These are phyloP conservation scores for Coreoperca whiteheadi DNA, from an alignment of 2,113 vertebrate genomes.

Conservation along the genomic window DNA sequence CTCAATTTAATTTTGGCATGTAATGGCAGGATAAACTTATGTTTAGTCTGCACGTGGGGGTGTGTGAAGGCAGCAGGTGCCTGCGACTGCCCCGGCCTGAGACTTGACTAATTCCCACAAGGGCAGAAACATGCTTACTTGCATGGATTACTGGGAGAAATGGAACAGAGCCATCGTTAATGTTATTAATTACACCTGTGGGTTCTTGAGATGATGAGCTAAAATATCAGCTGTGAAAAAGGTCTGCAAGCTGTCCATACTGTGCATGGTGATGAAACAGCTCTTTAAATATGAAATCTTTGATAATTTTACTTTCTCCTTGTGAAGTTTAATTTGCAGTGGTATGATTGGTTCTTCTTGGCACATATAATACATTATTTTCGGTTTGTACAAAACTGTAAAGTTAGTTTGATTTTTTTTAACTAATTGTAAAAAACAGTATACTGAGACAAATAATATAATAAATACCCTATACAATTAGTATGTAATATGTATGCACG, in stretches of 20 bases:
- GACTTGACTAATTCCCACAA: not conserved
- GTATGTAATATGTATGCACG: not conserved
- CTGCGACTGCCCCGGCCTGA: not conserved
- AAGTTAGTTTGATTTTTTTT: not conserved
- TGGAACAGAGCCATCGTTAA: not conserved
- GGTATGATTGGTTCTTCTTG: not conserved
- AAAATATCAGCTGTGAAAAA: not conserved
- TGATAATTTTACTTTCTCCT: not conserved
- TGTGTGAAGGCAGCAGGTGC: not conserved
- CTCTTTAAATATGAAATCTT: not conserved
- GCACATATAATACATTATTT: not conserved
- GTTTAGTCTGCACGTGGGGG: not conserved
- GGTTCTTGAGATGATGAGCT: not conserved
- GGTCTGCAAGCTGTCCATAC: not conserved
- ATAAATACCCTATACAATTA: not conserved
- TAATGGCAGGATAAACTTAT: not conserved
- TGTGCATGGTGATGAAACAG: not conserved
- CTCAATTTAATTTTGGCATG: not conserved
- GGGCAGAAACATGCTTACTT: not conserved
- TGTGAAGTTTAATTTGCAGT: not conserved
- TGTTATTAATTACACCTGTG: not conserved
- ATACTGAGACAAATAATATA: not conserved
- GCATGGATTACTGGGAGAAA: not conserved
- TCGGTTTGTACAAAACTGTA: not conserved
- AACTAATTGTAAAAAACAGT: not conserved